These are phyloP conservation scores for Andrena chrysosceles DNA, from an alignment of 2,888 invertebrate genomes.

Conservation along the genomic window DNA sequence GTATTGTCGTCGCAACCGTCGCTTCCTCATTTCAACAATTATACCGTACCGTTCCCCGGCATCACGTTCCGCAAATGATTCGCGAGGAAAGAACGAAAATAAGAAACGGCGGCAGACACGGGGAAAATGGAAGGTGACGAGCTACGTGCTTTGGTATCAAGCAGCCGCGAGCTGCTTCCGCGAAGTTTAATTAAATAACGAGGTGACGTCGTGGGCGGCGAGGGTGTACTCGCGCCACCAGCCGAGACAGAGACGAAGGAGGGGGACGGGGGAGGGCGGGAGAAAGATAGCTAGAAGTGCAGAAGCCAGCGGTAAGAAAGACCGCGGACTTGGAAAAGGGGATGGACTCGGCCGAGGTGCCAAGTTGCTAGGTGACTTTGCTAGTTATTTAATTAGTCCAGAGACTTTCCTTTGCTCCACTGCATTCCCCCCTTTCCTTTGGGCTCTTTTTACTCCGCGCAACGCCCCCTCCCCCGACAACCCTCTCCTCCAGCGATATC, in stretches of 20 bases:
- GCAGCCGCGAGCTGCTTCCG: constrained; percentile 76
- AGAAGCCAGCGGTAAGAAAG: constrained; percentile 73
- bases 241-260: constrained; percentile 28
- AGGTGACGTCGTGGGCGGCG: constrained; percentile 72
- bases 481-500: constrained; percentile 12
- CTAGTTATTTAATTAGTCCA: constrained; percentile 83
- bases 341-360: constrained; percentile 77
- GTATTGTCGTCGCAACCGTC: constrained; percentile 1
- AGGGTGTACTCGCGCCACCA: constrained; percentile 40
- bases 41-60: neutral
- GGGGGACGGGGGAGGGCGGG: neutral
- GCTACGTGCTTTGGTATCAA: constrained; percentile 79
- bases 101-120: constrained; percentile 36
- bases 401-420: constrained; percentile 78
- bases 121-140: constrained; percentile 77
- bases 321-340: constrained; percentile 70
- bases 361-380: constrained; percentile 82
- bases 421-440: constrained; percentile 58
- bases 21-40: constrained; percentile 30
- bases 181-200: constrained; percentile 83
- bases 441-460: constrained; percentile 67
- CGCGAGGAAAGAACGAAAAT: constrained; percentile 41
- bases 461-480: constrained; percentile 20
- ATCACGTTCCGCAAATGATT: constrained; percentile 44
- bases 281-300: constrained; percentile 66